phyloP scores from a whole-genome alignment of 2,888 invertebrate species.

The Drosophila nr. perissopoda region DNA sequence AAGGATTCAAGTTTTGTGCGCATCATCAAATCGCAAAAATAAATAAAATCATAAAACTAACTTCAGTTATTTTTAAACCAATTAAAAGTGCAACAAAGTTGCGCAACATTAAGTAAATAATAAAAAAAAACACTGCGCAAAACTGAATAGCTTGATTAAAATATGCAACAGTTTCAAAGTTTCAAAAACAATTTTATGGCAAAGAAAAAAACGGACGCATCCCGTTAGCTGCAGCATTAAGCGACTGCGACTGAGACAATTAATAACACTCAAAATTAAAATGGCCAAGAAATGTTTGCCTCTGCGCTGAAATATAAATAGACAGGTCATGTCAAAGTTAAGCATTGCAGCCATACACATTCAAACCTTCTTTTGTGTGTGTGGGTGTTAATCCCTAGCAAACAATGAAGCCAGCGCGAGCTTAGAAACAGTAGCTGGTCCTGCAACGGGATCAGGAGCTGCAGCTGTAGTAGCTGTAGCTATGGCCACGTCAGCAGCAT shows the following conservation, averaged over 20 bases:
- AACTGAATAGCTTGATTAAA: constrained; percentile 28
- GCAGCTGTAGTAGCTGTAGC: constrained; percentile 6
- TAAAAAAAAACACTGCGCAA: not conserved
- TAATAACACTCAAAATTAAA: constrained; percentile 62
- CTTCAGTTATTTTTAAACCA: constrained; percentile 54
- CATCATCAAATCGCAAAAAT: constrained; percentile 34
- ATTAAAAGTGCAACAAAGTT: constrained; percentile 70
- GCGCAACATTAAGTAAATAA: constrained; percentile 21
- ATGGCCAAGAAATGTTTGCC: constrained; percentile 48
- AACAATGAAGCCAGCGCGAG: constrained; percentile 54
- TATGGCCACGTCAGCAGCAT: constrained; percentile 65
- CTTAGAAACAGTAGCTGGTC: constrained; percentile 25
- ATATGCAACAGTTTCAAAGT: constrained; percentile 32
- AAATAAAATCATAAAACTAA: constrained; percentile 49
- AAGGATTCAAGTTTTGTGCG: constrained; percentile 23
- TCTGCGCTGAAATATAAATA: constrained; percentile 52
- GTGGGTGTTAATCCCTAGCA: constrained; percentile 60
- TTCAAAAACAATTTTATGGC: constrained; percentile 23
- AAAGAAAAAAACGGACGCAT: constrained; percentile 18
- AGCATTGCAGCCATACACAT: constrained; percentile 15
- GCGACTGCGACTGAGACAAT: constrained; percentile 57
- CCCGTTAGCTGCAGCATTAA: constrained; percentile 50
- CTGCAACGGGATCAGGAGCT: constrained; percentile 13
- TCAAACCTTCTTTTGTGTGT: constrained; percentile 3
- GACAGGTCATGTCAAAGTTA: constrained; percentile 47